phyloP scores from a whole-genome alignment of 2,888 invertebrate species.

The Trisateles emortualis region DNA sequence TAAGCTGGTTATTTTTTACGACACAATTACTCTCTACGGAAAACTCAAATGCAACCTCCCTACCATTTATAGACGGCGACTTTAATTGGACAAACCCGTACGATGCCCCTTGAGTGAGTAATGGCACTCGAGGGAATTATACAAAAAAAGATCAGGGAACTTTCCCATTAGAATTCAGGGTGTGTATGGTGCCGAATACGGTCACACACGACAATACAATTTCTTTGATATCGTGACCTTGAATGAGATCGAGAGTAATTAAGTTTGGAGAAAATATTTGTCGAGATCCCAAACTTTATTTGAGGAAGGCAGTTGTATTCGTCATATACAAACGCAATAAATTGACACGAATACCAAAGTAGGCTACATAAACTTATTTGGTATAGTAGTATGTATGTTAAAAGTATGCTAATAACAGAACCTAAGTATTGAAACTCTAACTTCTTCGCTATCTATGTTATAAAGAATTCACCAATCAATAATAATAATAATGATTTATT shows the following conservation, averaged over 20 bases:
- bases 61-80: constrained; percentile 6
- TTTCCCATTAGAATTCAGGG: constrained; percentile 31
- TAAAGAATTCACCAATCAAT: too few relatives aligned
- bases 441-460: too few relatives aligned
- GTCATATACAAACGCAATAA: too few relatives aligned
- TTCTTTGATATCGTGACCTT: neutral
- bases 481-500: too few relatives aligned
- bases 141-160: constrained; percentile 13
- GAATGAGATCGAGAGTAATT: neutral
- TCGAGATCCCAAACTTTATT: neutral
- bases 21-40: too few relatives aligned
- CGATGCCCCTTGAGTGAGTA: constrained; percentile 3
- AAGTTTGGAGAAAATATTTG: neutral
- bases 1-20: neutral
- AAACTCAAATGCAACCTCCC: neutral
- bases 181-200: constrained; percentile 14
- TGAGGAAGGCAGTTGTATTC: neutral
- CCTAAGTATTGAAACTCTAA: too few relatives aligned
- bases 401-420: too few relatives aligned
- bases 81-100: constrained; percentile 22
- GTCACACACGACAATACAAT: constrained; percentile 3
- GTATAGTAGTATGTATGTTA: too few relatives aligned
- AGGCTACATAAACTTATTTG: too few relatives aligned
- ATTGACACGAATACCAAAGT: too few relatives aligned
- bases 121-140: constrained; percentile 6